Percentiles rank a stretch among this genome's conserved stretches.
Evolutionary conservation across 2,113 vertebrate genomes (phyloP).

Genomic region (Perca schrenkii): DNA sequence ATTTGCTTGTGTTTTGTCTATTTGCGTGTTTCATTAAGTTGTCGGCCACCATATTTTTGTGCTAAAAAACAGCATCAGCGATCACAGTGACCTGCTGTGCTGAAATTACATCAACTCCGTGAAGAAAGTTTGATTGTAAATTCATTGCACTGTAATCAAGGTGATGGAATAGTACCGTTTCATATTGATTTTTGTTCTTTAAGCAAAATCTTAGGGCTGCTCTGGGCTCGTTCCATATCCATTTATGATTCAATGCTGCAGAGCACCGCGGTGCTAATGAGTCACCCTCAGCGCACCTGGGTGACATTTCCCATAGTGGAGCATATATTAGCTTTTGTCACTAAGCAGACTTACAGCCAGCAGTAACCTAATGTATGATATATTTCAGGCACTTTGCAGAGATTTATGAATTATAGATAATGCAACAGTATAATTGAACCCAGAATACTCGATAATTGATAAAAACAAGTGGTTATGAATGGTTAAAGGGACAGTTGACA

Average conservation of each 20-base stretch:
- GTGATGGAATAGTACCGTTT: conserved; percentile 23
- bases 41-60: background rate
- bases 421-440: background rate
- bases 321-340: conserved; percentile 23
- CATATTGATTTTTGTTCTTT: conserved; percentile 39
- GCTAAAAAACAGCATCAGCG: background rate
- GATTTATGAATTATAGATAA: conserved; percentile 19
- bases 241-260: conserved; percentile 41
- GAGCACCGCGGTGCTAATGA: conserved; percentile 49
- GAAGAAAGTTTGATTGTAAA: conserved; percentile 14
- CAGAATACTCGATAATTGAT: background rate
- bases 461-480: background rate
- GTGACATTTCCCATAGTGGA: conserved; percentile 51
- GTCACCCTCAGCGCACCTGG: conserved; percentile 37
- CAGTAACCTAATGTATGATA: background rate
- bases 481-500: too few relatives aligned
- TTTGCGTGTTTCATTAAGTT: too few relatives aligned
- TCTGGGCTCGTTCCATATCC: conserved; percentile 36
- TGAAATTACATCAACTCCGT: conserved; percentile 8
- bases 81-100: background rate
- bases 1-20: too few relatives aligned
- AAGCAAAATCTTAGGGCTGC: conserved; percentile 32
- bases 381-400: conserved; percentile 11
- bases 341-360: conserved; percentile 15
- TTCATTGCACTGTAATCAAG: background rate